phyloP scores from a whole-genome alignment of 1,140 invertebrate species.

The Aricia agestis region DNA sequence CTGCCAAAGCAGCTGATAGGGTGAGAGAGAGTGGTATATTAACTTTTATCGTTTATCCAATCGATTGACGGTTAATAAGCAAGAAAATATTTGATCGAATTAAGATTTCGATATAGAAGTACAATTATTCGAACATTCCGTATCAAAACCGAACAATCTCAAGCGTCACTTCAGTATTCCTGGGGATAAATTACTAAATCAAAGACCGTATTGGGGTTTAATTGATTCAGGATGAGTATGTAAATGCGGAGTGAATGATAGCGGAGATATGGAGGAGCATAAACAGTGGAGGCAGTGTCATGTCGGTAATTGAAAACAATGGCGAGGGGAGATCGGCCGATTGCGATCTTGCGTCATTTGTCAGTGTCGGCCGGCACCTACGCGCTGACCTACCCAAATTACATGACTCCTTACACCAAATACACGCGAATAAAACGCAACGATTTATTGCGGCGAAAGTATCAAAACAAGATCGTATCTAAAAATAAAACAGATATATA shows the following conservation, averaged over 20 bases:
- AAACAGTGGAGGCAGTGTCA: conserved; percentile 67
- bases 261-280: conserved; percentile 63
- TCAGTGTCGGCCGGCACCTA: conserved; percentile 67
- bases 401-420: conserved; percentile 32
- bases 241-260: conserved; percentile 64
- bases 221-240: conserved; percentile 29
- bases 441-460: background rate
- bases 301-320: conserved; percentile 75
- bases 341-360: conserved; percentile 73
- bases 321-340: conserved; percentile 61
- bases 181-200: background rate
- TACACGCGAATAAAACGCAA: conserved; percentile 5
- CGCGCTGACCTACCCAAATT: conserved; percentile 62
- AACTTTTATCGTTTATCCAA: no score
- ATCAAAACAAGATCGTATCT: background rate
- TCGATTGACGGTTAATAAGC: background rate
- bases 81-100: background rate
- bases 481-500: background rate
- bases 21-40: no score
- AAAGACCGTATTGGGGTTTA: conserved; percentile 4
- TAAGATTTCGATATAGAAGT: background rate
- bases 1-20: no score
- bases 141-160: background rate
- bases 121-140: background rate
- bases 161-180: background rate